Conservation (phyloP, 1,140 invertebrate genomes). For the Magallana ariakensis region DNA sequence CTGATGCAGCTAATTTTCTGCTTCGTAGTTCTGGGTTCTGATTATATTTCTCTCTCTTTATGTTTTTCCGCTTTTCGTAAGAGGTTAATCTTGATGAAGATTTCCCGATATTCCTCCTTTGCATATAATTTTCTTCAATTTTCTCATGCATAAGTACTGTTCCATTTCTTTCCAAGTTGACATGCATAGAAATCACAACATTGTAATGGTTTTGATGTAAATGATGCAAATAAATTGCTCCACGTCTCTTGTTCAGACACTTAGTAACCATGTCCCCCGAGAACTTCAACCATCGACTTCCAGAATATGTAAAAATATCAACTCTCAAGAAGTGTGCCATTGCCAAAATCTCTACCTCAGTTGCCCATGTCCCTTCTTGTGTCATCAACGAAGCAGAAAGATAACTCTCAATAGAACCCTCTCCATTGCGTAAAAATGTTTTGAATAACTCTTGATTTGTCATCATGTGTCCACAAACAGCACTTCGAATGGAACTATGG, state of each 20-base stretch:
- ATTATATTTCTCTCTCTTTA: neutral
- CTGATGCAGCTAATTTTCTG: neutral
- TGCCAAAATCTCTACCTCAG: neutral
- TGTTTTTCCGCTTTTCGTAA: neutral
- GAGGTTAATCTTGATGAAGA: neutral
- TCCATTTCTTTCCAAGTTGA: no score
- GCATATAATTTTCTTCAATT: neutral
- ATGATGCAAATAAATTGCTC: neutral
- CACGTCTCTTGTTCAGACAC: neutral
- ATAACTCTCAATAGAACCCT: neutral
- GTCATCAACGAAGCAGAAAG: neutral
- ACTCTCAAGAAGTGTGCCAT: neutral
- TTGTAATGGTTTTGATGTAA: neutral
- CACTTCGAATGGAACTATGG: neutral
- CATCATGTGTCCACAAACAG: neutral
- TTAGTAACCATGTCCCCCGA: neutral
- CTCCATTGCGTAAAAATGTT: neutral
- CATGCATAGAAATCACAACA: neutral
- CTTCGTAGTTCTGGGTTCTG: neutral
- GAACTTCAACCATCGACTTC: neutral
- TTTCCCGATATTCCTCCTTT: neutral
- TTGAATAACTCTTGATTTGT: neutral
- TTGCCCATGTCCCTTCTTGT: neutral
- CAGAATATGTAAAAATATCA: neutral
- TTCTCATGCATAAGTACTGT: no score